phyloP scores from a whole-genome alignment of 1,140 invertebrate genomes.

The Aphelinus atriplicis region DNA sequence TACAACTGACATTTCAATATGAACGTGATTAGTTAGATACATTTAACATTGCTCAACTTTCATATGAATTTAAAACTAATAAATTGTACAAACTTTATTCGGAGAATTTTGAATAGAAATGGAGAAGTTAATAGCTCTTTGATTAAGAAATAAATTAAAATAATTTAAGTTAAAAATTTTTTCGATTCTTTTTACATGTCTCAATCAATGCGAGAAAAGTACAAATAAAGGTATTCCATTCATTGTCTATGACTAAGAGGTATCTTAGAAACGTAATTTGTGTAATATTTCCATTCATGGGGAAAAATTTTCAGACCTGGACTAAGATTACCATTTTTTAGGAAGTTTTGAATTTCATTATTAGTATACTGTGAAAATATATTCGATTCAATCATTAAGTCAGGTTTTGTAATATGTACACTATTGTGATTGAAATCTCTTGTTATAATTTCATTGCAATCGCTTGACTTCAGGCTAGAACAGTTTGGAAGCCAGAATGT shows the following conservation, averaged over 20 bases:
- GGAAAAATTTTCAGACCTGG: constrained; percentile 47
- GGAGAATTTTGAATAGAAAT: too few relatives aligned
- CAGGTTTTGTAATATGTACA: constrained; percentile 22
- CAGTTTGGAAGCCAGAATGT: constrained; percentile 64
- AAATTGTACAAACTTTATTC: too few relatives aligned
- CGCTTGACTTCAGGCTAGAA: constrained; percentile 45
- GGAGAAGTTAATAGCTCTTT: too few relatives aligned
- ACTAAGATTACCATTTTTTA: constrained; percentile 51
- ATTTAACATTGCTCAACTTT: constrained; percentile 11
- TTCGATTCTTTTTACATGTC: too few relatives aligned
- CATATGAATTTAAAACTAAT: neutral
- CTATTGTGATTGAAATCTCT: constrained; percentile 30
- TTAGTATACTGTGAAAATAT: constrained; percentile 40
- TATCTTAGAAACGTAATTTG: constrained; percentile 50
- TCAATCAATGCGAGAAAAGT: too few relatives aligned
- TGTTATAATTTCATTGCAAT: neutral
- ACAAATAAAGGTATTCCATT: constrained; percentile 5
- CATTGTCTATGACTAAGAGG: constrained; percentile 47
- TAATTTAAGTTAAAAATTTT: neutral
- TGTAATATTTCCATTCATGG: constrained; percentile 55
- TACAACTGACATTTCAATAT: constrained; percentile 9
- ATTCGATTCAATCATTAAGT: constrained; percentile 32
- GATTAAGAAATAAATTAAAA: neutral
- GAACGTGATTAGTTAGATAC: constrained; percentile 3
- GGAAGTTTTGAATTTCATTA: constrained; percentile 49